Evolutionary conservation across 1,140 invertebrate species (phyloP).

Genomic region (Drosophila ohnishii): DNA sequence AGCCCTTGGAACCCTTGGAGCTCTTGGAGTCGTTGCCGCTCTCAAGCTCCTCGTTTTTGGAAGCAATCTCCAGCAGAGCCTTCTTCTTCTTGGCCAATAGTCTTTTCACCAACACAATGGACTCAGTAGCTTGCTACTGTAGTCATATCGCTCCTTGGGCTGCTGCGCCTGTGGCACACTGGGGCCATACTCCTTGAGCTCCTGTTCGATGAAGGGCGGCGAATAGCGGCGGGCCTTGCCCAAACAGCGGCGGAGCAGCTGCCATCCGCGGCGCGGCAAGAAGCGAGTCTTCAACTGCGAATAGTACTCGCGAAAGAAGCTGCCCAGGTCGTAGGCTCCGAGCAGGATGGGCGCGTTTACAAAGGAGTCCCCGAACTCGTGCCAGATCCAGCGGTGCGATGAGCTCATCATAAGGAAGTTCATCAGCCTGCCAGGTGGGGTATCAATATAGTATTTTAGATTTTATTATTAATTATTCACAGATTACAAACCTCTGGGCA

Average conservation of each 20-base stretch:
- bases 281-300: constrained; percentile 18
- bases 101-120: constrained; percentile 41
- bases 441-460: not conserved
- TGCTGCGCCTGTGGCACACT: too few species aligned
- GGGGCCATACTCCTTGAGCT: too few species aligned
- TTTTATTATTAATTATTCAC: not conserved
- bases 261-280: constrained; percentile 50
- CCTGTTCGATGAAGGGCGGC: constrained; percentile 28
- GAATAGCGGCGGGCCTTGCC: constrained; percentile 64
- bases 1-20: not conserved
- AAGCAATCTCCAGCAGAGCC: constrained; percentile 32
- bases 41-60: constrained; percentile 38
- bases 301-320: constrained; percentile 23
- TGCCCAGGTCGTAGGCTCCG: constrained; percentile 31
- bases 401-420: constrained; percentile 31
- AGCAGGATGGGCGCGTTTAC: constrained; percentile 40
- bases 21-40: not conserved
- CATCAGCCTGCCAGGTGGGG: not conserved
- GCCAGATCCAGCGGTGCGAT: constrained; percentile 58
- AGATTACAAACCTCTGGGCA: not conserved
- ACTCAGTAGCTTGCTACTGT: constrained; percentile 24
- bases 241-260: constrained; percentile 42
- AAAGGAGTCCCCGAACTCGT: constrained; percentile 53
- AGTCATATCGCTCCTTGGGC: not conserved
- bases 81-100: constrained; percentile 28